Evolutionary conservation across 2,888 invertebrate genomes (phyloP).

Genomic region (Cryptophagus acutangulus): DNA sequence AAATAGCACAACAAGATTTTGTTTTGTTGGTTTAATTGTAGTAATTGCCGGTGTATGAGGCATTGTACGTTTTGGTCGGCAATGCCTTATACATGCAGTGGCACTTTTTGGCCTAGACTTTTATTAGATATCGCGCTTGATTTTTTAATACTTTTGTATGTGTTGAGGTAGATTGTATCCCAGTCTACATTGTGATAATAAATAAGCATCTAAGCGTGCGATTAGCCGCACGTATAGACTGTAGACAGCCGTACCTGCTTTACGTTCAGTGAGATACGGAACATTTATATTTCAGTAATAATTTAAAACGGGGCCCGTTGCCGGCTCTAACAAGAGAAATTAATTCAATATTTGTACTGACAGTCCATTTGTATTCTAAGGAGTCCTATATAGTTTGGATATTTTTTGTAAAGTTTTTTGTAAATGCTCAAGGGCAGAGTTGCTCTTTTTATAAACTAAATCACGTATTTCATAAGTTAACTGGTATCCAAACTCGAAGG

Average conservation of each 20-base stretch:
- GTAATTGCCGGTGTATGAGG: too few relatives aligned
- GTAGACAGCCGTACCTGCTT: conserved; percentile 44
- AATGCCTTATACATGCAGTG: too few relatives aligned
- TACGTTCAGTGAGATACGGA: conserved; percentile 41
- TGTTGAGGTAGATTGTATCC: conserved; percentile 38
- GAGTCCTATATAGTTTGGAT: conserved; percentile 45
- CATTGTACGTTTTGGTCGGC: too few relatives aligned
- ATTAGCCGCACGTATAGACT: conserved; percentile 39
- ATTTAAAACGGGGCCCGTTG: too few relatives aligned
- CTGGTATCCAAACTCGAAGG: conserved; percentile 32
- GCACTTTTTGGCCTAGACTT: conserved; percentile 36
- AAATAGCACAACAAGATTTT: too few relatives aligned
- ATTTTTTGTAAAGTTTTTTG: conserved; percentile 45
- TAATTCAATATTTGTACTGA: conserved; percentile 35
- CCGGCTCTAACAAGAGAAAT: too few relatives aligned
- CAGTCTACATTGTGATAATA: conserved; percentile 42
- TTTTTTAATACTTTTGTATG: conserved; percentile 48
- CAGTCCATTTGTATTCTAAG: conserved; percentile 44
- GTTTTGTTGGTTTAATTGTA: too few relatives aligned
- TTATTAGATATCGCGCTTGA: conserved; percentile 40
- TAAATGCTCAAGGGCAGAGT: conserved; percentile 46
- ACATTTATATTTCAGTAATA: conserved; percentile 31
- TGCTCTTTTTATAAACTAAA: conserved; percentile 22
- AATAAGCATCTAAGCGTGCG: conserved; percentile 41
- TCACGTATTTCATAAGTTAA: conserved; percentile 15